Evolutionary conservation across 2,888 invertebrate genomes (phyloP).

Genomic region (Pemphredon lugubris): DNA sequence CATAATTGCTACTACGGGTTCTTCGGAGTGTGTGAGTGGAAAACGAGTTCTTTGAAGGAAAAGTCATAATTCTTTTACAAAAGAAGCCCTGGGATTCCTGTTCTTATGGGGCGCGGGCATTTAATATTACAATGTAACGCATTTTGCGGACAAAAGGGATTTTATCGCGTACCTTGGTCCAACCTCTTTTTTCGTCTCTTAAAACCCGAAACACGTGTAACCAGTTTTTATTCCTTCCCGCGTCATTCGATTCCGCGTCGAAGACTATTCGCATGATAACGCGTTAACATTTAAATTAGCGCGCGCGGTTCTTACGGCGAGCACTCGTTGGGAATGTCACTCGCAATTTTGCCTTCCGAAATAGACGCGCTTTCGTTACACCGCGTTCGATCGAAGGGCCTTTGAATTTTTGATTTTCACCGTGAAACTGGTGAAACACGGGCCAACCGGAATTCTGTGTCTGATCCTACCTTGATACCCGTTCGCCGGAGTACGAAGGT

Average conservation of each 20-base stretch:
- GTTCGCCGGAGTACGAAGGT: conserved; percentile 25
- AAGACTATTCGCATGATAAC: too few relatives aligned
- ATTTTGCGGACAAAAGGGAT: conserved; percentile 16
- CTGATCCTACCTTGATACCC: conserved; percentile 29
- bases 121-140: conserved; percentile 43
- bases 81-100: conserved; percentile 23
- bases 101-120: conserved; percentile 1
- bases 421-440: too few relatives aligned
- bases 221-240: background rate
- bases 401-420: too few relatives aligned
- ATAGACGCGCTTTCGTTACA: too few relatives aligned
- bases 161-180: conserved; percentile 32
- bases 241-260: too few relatives aligned
- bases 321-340: background rate
- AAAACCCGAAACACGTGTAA: background rate
- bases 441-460: conserved; percentile 39
- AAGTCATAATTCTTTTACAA: conserved; percentile 29
- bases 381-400: too few relatives aligned
- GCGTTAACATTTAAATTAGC: background rate
- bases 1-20: conserved; percentile 41
- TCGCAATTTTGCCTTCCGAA: background rate
- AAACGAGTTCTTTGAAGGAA: conserved; percentile 20
- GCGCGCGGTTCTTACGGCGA: background rate
- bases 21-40: conserved; percentile 9
- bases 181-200: background rate